Conservation (phyloP, 2,797 vertebrate species). For the Platalea minor region DNA sequence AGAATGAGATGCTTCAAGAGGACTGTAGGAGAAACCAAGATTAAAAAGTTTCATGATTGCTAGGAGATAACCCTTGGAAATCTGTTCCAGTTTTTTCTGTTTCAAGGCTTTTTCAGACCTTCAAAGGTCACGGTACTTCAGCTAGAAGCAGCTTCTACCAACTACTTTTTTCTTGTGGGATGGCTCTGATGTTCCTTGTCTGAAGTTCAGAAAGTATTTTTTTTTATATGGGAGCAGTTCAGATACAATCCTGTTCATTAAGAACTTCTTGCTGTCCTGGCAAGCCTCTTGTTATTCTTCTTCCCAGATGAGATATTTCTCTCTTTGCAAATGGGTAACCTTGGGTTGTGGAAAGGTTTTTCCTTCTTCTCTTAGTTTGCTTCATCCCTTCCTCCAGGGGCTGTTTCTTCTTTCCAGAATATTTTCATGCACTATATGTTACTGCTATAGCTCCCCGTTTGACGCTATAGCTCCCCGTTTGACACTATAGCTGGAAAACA, state of each 20-base stretch:
- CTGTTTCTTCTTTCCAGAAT: background rate
- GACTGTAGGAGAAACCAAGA: background rate
- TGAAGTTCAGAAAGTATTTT: background rate
- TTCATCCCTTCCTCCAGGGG: background rate
- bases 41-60: background rate
- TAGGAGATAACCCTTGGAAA: background rate
- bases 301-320: background rate
- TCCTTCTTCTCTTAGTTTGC: background rate
- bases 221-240: background rate
- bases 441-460: accelerated
- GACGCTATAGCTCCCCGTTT: background rate
- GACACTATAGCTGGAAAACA: background rate
- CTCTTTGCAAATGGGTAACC: background rate
- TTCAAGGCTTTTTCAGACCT: background rate
- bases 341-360: background rate
- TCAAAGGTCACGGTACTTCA: background rate
- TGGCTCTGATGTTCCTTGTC: background rate
- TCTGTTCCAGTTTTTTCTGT: background rate
- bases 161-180: background rate
- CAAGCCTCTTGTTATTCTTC: background rate
- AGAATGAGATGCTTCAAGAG: background rate
- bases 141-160: background rate
- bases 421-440: background rate
- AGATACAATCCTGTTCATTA: background rate
- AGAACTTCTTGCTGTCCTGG: background rate